Conservation (phyloP, 2,113 vertebrate genomes). For the Ammospiza caudacuta region DNA sequence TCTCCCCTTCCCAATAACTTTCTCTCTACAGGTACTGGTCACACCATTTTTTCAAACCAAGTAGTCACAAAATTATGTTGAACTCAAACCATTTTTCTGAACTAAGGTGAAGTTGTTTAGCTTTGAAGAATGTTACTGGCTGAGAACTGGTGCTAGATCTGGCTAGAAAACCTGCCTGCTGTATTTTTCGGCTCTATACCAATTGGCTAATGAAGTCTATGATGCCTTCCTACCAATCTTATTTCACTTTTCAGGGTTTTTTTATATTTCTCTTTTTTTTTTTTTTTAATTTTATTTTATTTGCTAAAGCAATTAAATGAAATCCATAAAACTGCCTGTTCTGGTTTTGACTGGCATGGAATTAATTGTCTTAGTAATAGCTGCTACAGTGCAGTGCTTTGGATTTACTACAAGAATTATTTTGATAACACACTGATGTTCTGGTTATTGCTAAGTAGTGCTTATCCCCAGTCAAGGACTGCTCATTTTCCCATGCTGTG, state of each 20-base stretch:
- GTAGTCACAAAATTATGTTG: background rate
- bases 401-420: background rate
- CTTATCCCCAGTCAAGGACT: background rate
- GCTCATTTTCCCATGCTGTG: background rate
- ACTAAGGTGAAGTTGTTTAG: background rate
- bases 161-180: background rate
- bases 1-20: background rate
- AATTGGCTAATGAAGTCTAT: background rate
- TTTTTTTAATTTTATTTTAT: background rate
- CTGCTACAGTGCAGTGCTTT: background rate
- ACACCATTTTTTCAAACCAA: background rate
- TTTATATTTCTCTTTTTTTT: fast-evolving
- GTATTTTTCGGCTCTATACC: background rate
- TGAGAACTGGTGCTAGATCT: background rate
- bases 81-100: background rate
- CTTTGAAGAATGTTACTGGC: background rate
- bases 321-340: background rate
- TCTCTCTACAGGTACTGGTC: background rate
- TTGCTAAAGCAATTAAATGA: background rate
- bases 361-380: background rate
- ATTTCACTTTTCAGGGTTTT: background rate
- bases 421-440: background rate
- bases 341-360: background rate
- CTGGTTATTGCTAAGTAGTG: background rate
- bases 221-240: background rate